phyloP scores from a whole-genome alignment of 2,888 invertebrate genomes.

The Galeruca laticollis region DNA sequence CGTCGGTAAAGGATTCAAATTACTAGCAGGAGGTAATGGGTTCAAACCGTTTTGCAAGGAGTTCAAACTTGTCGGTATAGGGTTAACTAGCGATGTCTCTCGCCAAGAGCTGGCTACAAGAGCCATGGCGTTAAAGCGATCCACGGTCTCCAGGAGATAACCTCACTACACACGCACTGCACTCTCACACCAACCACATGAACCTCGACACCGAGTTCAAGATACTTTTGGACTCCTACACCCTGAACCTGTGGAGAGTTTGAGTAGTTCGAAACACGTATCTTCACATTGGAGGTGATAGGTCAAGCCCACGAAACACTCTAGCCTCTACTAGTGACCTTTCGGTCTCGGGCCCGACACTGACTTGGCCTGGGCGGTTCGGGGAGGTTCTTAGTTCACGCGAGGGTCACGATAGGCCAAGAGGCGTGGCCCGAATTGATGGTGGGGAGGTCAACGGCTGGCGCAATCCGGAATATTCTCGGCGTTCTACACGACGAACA shows the following conservation, averaged over 20 bases:
- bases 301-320: conserved; percentile 68
- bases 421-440: conserved; percentile 60
- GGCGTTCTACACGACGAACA: conserved; percentile 11
- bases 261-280: conserved; percentile 55
- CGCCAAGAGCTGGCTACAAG: conserved; percentile 75
- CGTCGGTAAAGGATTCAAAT: conserved; percentile 70
- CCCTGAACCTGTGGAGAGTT: conserved; percentile 54
- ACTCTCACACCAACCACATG: conserved; percentile 51
- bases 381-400: conserved; percentile 67
- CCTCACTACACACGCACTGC: conserved; percentile 57
- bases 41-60: conserved; percentile 70
- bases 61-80: conserved; percentile 69
- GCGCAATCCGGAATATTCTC: conserved; percentile 24
- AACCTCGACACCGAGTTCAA: conserved; percentile 55
- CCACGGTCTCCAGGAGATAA: conserved; percentile 52
- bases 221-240: conserved; percentile 54
- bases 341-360: conserved; percentile 68
- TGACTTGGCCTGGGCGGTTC: conserved; percentile 68
- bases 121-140: conserved; percentile 68
- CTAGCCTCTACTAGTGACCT: conserved; percentile 69
- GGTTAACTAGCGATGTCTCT: conserved; percentile 71
- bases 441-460: conserved; percentile 53
- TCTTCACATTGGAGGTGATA: conserved; percentile 66
- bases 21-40: conserved; percentile 65
- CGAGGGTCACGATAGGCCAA: conserved; percentile 68